These are phyloP conservation scores for Clupea harengus DNA, from an alignment of 2,113 vertebrate genomes.

Conservation along the genomic window DNA sequence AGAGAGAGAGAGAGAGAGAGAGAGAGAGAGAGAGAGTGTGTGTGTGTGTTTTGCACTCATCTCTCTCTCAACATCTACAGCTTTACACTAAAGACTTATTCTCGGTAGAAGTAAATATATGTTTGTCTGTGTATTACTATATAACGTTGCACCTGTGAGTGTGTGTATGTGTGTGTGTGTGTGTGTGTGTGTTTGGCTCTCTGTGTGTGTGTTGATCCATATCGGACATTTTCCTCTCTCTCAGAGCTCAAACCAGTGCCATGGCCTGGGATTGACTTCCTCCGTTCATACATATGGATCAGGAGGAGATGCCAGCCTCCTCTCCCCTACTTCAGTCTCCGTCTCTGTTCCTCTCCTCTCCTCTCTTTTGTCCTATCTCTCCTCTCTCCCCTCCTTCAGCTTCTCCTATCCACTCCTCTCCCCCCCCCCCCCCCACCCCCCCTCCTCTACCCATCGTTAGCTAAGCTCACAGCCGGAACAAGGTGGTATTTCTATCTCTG, in stretches of 20 bases:
- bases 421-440: neutral
- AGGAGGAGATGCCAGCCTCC: neutral
- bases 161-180: no score
- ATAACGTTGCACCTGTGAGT: no score
- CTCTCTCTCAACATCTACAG: no score
- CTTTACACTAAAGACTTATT: no score
- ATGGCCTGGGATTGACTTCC: constrained; percentile 30
- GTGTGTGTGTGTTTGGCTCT: neutral
- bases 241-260: neutral
- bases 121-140: no score
- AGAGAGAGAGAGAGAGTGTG: neutral
- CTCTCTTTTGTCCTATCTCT: neutral
- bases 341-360: neutral
- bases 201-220: constrained; percentile 6
- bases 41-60: no score
- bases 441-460: neutral
- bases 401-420: neutral
- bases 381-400: neutral
- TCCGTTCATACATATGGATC: neutral
- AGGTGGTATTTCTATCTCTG: neutral
- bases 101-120: no score
- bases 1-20: neutral
- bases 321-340: neutral
- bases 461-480: neutral
- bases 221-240: neutral